Evolutionary conservation across 2,113 vertebrate species (phyloP), one percentile per base, ranked within the genome.

Genomic region (Thamnophis sirtalis): DNA sequence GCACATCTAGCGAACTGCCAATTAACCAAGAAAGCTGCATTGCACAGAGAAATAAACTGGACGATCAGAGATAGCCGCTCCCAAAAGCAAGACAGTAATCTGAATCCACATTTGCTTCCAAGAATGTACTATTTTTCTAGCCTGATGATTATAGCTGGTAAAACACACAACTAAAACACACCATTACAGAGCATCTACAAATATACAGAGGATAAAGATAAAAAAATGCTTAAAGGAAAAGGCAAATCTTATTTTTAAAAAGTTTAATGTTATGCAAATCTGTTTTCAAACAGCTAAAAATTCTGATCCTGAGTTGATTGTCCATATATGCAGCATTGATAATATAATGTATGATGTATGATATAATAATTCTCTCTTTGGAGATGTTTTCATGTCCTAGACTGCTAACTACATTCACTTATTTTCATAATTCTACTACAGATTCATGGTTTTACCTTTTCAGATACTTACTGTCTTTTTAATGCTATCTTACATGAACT

Each of bases 31-130:
- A 91, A 86, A 88, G 24, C 4, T 28, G 54, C 56, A 50, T 4
- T 48, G 55, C 53, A 88, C 87, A 88, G 10, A 63, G 58, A 50
- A 22, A 55, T 80, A 48, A 38, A 84, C 21, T 26, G 43, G 94
- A 92, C 84, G 6, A 93, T 55, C 1, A 94, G 63, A 90, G 60
- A 63, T 89, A 49, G 86, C 92, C n/a, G 9, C 4, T 9, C 87
- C 50, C 89, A 85, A 49, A 89, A 93, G 92, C 38, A 92, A 55
- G 94, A 90, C 90, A 89, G 90, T 94, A 94, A 93, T 17, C 5
- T 28, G 91, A 10, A 15, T 51, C 54, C 54, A 33, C 58, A 5
- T 90, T 93, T 96, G 87, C 94, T 94, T 88, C 94, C n/a, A 38
- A 93, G 73, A 21, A 84, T 50, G 10, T 89, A 60, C 43, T 89